Evolutionary conservation across 2,113 vertebrate species (phyloP).

Genomic region (Microtus montanus): DNA sequence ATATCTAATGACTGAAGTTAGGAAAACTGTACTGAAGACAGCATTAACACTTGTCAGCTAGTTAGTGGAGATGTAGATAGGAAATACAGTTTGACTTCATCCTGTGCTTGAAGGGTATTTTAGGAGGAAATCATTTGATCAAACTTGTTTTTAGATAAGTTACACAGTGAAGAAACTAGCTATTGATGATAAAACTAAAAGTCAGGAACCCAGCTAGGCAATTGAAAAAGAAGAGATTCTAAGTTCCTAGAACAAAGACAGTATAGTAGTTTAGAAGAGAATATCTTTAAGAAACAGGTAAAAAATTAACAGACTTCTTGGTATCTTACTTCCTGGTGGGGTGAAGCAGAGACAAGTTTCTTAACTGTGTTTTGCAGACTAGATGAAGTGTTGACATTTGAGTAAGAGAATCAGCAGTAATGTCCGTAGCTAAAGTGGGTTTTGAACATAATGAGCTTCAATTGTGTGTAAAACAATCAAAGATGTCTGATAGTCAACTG

Average conservation of each 20-base stretch:
- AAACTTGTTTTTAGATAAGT: constrained; percentile 49
- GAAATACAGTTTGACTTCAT: constrained; percentile 13
- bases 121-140: constrained; percentile 42
- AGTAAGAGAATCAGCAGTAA: not conserved
- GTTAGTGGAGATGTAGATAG: not conserved
- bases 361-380: constrained; percentile 13
- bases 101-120: constrained; percentile 27
- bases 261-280: constrained; percentile 5
- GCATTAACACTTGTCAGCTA: not conserved
- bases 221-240: constrained; percentile 29
- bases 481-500: not conserved
- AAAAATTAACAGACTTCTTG: constrained; percentile 22
- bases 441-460: constrained; percentile 12
- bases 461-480: constrained; percentile 40
- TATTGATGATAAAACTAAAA: constrained; percentile 29
- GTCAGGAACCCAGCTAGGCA: not conserved
- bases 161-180: not conserved
- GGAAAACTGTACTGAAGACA: constrained; percentile 11
- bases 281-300: constrained; percentile 26
- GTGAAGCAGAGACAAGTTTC: not conserved
- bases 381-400: not conserved
- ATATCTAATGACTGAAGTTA: not conserved
- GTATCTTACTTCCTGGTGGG: not conserved
- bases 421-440: constrained; percentile 10
- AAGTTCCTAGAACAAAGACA: constrained; percentile 32